Evolutionary conservation across 2,797 vertebrate genomes (phyloP).

Genomic region (Etheostoma nigrum): DNA sequence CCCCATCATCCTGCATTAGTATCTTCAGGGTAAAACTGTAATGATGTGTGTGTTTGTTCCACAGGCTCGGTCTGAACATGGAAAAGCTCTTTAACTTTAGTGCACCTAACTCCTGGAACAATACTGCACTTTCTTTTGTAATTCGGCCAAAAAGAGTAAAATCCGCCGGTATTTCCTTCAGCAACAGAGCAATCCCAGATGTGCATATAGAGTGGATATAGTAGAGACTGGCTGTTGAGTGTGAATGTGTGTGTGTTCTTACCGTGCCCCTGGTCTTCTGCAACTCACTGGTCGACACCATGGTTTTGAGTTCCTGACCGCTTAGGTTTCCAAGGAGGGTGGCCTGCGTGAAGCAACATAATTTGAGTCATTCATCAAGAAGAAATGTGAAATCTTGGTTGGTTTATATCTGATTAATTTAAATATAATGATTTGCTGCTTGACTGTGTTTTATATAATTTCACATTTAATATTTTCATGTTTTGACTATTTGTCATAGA

Average conservation of each 20-base stretch:
- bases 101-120: too few relatives aligned
- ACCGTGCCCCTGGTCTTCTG: slow-evolving; percentile 91
- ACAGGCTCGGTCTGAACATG: too few relatives aligned
- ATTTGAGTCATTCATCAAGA: not conserved
- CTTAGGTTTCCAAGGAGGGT: slow-evolving; percentile 86
- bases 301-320: slow-evolving; percentile 84
- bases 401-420: not conserved
- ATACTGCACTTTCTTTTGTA: too few relatives aligned
- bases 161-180: too few relatives aligned
- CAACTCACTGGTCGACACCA: slow-evolving; percentile 92
- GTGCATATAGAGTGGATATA: too few relatives aligned
- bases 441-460: not conserved
- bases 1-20: not conserved
- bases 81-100: too few relatives aligned
- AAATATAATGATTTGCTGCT: not conserved
- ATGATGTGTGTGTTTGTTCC: not conserved
- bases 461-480: not conserved
- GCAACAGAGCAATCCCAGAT: too few relatives aligned
- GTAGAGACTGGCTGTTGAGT: too few relatives aligned
- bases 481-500: not conserved
- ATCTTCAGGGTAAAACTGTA: not conserved
- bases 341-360: slow-evolving; percentile 78
- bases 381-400: not conserved
- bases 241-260: slow-evolving; percentile 33
- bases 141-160: too few relatives aligned